These are phyloP conservation scores for Petrocephalus microphthalmus DNA, from an alignment of 2,113 vertebrate species.

Conservation along the genomic window DNA sequence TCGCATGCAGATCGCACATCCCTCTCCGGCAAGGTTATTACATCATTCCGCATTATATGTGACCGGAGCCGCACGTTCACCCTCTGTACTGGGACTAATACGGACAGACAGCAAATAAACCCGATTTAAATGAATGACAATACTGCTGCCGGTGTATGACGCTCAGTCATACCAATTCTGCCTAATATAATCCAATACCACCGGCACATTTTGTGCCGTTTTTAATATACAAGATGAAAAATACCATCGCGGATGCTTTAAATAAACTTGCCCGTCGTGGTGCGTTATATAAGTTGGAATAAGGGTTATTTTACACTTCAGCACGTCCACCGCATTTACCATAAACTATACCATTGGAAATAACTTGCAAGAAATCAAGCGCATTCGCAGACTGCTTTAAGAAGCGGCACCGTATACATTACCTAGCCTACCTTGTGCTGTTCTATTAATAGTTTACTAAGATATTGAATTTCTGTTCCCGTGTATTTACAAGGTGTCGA, in stretches of 20 bases:
- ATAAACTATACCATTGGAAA: background rate
- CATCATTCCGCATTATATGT: constrained; percentile 35
- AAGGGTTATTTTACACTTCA: background rate
- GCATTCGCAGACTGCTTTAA: constrained; percentile 43
- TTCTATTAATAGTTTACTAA: constrained; percentile 72
- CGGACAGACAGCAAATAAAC: background rate
- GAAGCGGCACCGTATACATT: constrained; percentile 53
- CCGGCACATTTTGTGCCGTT: background rate
- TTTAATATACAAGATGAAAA: background rate
- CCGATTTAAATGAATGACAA: background rate
- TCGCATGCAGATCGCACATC: background rate
- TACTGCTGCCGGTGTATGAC: no score
- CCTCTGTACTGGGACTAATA: background rate
- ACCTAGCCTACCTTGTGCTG: constrained; percentile 56
- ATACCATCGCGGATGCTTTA: background rate
- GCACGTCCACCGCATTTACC: background rate
- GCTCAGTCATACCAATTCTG: background rate
- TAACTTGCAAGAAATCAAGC: constrained; percentile 6
- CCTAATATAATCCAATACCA: background rate
- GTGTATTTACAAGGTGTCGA: constrained; percentile 59
- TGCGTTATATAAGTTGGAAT: background rate
- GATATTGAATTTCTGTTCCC: constrained; percentile 58
- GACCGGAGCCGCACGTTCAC: constrained; percentile 9
- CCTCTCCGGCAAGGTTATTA: constrained; percentile 26
- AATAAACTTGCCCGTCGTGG: background rate